A percentile compares a stretch with the other conserved stretches of the same genome.
phyloP scores from a whole-genome alignment of 2,888 invertebrate species.

The Xanthia icteritia region DNA sequence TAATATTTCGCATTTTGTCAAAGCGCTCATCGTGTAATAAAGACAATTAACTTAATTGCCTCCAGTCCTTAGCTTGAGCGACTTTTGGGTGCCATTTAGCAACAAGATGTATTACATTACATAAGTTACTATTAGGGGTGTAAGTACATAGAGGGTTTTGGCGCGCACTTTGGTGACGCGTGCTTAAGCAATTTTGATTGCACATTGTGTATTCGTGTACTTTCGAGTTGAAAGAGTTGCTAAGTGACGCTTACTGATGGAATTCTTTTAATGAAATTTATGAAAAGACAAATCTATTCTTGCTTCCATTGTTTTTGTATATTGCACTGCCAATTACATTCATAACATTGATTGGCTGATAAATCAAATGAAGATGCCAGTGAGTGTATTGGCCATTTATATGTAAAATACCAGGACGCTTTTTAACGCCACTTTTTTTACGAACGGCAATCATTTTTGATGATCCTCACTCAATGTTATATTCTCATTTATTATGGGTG shows the following conservation, averaged over 20 bases:
- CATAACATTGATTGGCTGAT: neutral
- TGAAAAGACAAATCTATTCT: neutral
- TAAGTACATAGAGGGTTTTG: neutral
- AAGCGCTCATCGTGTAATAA: conserved; percentile 80
- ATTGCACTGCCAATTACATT: neutral
- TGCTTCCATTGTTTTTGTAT: neutral
- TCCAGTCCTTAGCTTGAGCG: conserved; percentile 74
- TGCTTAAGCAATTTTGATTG: conserved; percentile 31
- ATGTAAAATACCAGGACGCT: too few relatives aligned
- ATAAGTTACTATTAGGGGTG: conserved; percentile 59
- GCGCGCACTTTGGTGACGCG: conserved; percentile 5
- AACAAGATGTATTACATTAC: conserved; percentile 75
- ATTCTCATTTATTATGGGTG: neutral
- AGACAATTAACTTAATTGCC: conserved; percentile 83
- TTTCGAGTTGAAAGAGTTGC: conserved; percentile 11
- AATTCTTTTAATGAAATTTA: neutral
- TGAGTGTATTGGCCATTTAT: neutral
- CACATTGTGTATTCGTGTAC: neutral
- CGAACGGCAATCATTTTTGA: neutral
- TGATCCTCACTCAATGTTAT: neutral
- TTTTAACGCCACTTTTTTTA: neutral
- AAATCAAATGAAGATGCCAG: neutral
- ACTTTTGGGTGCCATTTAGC: conserved; percentile 78
- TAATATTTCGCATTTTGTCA: conserved; percentile 78
- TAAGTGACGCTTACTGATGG: neutral